Conservation (phyloP, 2,113 vertebrate species). For the Gopherus flavomarginatus region DNA sequence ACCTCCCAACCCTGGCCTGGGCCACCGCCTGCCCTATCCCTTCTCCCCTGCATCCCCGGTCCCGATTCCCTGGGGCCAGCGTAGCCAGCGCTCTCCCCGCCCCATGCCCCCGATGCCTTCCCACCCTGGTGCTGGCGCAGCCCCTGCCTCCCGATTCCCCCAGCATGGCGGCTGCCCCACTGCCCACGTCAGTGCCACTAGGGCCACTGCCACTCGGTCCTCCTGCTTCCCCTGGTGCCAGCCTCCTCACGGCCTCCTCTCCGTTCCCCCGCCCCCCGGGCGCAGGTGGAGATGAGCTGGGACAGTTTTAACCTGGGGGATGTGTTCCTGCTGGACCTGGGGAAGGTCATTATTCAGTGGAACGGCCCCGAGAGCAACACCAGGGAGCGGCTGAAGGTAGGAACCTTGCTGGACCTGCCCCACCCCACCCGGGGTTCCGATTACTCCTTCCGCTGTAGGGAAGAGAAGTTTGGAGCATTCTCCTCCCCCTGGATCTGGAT, state of each 20-base stretch:
- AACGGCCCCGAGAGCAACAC: constrained; percentile 88
- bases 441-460: neutral
- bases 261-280: neutral
- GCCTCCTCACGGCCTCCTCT: neutral
- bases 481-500: neutral
- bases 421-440: no score
- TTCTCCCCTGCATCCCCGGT: no score
- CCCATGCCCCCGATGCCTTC: no score
- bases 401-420: rapidly evolving
- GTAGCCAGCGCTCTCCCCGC: no score
- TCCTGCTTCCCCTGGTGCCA: neutral
- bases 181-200: no score
- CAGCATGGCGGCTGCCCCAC: neutral
- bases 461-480: neutral
- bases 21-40: neutral
- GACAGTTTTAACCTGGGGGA: constrained; percentile 88
- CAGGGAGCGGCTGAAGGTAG: constrained; percentile 87
- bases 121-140: neutral
- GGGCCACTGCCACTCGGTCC: no score
- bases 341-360: constrained; percentile 89
- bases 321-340: constrained; percentile 89
- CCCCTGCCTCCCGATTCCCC: neutral
- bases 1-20: neutral
- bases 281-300: constrained; percentile 90
- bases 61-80: neutral